Conservation (phyloP, 2,888 invertebrate genomes). For the Cheiracanthium punctorium region DNA sequence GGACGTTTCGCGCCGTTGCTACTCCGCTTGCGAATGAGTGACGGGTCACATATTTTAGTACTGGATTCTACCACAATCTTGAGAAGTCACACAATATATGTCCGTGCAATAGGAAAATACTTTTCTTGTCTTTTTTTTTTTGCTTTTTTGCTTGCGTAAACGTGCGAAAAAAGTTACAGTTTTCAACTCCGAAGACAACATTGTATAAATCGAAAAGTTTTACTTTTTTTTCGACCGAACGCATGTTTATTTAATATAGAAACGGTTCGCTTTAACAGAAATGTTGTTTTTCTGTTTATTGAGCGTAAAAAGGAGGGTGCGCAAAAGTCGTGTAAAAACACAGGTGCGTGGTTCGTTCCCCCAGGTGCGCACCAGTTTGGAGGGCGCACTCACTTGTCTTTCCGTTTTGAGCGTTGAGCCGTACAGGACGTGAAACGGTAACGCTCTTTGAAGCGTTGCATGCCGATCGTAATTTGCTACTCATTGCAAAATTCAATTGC, state of each 20-base stretch:
- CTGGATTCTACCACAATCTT: neutral
- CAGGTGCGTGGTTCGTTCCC: constrained; percentile 6
- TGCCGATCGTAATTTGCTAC: neutral
- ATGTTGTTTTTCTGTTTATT: no score
- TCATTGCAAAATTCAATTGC: neutral
- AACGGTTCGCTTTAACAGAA: no score
- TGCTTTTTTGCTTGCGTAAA: no score
- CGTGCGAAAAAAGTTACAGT: no score
- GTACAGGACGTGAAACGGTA: constrained; percentile 19
- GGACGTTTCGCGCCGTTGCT: neutral
- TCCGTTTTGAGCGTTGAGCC: constrained; percentile 9
- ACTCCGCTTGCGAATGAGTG: neutral
- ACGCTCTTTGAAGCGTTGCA: constrained; percentile 6
- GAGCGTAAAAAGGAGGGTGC: neutral
- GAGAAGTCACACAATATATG: neutral
- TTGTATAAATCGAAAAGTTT: no score
- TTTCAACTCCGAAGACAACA: no score
- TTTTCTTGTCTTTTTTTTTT: no score
- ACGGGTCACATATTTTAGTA: neutral
- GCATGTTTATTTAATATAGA: no score
- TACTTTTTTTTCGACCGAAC: no score
- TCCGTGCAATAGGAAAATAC: no score
- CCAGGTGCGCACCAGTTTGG: constrained; percentile 11
- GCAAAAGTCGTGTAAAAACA: constrained; percentile 1
- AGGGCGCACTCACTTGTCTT: constrained; percentile 9